Evolutionary conservation across 2,113 vertebrate genomes (phyloP).

Genomic region (Eonycteris spelaea): DNA sequence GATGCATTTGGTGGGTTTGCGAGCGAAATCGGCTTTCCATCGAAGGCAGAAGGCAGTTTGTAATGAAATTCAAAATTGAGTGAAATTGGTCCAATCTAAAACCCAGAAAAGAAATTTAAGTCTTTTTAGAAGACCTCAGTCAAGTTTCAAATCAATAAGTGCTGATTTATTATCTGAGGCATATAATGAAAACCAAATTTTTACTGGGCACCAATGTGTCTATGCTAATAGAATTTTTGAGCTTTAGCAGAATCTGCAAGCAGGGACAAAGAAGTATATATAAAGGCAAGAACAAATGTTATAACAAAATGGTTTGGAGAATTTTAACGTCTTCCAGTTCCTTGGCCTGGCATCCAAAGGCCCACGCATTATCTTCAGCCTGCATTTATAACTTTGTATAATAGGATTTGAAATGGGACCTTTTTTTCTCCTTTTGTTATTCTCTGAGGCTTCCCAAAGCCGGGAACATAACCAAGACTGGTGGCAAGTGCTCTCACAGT

Average conservation of each 20-base stretch:
- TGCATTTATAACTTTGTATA: background rate
- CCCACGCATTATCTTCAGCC: background rate
- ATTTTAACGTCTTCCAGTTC: background rate
- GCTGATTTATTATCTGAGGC: slow-evolving; percentile 52
- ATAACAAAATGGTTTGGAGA: background rate
- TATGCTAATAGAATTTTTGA: background rate
- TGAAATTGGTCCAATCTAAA: slow-evolving; percentile 56
- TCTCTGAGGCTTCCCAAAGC: background rate
- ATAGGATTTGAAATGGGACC: background rate
- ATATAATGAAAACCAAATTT: slow-evolving; percentile 44
- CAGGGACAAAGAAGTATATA: background rate
- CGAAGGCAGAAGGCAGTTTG: background rate
- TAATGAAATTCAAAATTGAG: slow-evolving; percentile 58
- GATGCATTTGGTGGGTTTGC: background rate
- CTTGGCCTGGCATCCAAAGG: background rate
- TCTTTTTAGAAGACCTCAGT: slow-evolving; percentile 44
- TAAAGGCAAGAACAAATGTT: background rate
- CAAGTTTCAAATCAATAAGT: slow-evolving; percentile 47
- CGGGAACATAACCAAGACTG: background rate
- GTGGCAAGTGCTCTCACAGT: background rate
- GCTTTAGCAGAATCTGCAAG: background rate
- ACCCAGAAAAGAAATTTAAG: slow-evolving; percentile 45
- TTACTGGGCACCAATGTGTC: background rate
- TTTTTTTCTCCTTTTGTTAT: background rate
- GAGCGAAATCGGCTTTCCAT: background rate